phyloP scores from a whole-genome alignment of 2,113 vertebrate genomes.

The Marmota monax region DNA sequence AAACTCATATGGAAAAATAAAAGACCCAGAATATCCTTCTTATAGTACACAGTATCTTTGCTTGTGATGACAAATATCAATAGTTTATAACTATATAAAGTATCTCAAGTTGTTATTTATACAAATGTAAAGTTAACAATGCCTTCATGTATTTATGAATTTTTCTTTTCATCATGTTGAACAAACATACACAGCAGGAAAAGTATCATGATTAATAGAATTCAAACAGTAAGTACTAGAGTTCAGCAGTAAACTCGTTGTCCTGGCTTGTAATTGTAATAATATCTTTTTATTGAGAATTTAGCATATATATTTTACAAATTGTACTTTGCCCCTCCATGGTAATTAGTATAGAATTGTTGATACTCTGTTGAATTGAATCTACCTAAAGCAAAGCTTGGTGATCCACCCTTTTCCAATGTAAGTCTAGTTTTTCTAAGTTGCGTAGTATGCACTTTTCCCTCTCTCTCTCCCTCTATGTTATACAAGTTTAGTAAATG shows the following conservation, averaged over 20 bases:
- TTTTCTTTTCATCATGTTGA: constrained; percentile 18
- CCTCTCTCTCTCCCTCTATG: neutral
- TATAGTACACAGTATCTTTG: neutral
- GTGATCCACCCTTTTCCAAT: neutral
- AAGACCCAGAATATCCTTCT: no score
- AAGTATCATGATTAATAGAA: neutral
- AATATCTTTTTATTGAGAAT: neutral
- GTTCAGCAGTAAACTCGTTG: neutral
- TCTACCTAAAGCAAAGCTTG: neutral
- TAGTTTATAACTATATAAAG: neutral
- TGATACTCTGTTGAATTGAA: neutral
- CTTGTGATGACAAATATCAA: neutral
- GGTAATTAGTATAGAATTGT: neutral
- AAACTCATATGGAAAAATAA: no score
- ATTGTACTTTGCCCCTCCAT: neutral
- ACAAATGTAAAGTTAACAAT: constrained; percentile 47
- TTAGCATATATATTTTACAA: neutral
- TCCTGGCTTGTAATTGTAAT: neutral
- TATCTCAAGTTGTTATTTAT: constrained; percentile 12
- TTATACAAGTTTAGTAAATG: constrained; percentile 22
- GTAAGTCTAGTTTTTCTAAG: neutral
- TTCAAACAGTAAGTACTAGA: constrained; percentile 13
- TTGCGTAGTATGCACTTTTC: no score
- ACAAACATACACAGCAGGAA: neutral
- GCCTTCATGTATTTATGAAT: neutral